phyloP scores from a whole-genome alignment of 2,888 invertebrate species.

The Metalampra italica region DNA sequence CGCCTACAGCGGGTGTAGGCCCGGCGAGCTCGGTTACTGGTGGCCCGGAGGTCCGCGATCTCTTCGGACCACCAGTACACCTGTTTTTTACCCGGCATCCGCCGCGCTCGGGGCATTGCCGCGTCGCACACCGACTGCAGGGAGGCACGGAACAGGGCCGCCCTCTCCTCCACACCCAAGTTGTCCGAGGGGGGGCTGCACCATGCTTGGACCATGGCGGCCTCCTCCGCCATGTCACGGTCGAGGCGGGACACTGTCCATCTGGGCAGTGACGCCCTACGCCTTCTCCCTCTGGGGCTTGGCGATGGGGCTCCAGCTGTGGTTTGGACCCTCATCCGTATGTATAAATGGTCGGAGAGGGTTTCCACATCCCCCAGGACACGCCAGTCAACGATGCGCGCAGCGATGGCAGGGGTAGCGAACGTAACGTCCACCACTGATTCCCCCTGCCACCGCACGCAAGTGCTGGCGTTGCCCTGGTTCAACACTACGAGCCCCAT shows the following conservation, averaged over 20 bases:
- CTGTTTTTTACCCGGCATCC: background rate
- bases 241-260: too few species aligned
- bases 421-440: conserved; percentile 3
- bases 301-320: background rate
- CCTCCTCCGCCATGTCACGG: too few species aligned
- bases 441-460: background rate
- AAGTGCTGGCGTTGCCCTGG: too few species aligned
- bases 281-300: too few species aligned
- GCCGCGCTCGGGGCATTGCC: conserved; percentile 6
- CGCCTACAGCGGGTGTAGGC: conserved; percentile 8
- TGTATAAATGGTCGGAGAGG: background rate
- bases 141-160: background rate
- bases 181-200: too few species aligned
- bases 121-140: conserved; percentile 7
- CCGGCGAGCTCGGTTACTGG: conserved; percentile 9
- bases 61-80: conserved; percentile 16
- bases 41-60: conserved; percentile 4
- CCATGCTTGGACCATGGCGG: too few species aligned
- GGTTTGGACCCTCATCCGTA: background rate
- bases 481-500: too few species aligned
- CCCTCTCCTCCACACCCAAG: background rate
- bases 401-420: conserved; percentile 2
- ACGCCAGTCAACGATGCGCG: conserved; percentile 4
- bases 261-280: too few species aligned
- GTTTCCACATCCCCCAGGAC: background rate